Evolutionary conservation across 1,140 invertebrate species (phyloP), one percentile per base, ranked within the genome.

Genomic region (Drosophila truncata): DNA sequence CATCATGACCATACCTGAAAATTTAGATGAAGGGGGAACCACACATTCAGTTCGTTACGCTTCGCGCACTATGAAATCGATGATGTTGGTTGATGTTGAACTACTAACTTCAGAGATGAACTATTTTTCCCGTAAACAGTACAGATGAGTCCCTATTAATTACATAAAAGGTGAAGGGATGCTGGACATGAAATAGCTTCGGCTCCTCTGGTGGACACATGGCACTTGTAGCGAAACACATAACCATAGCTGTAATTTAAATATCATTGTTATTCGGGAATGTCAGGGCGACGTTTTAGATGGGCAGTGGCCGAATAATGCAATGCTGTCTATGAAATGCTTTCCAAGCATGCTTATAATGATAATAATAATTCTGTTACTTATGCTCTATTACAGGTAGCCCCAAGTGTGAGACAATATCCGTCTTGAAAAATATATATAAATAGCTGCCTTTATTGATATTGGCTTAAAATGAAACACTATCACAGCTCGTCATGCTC

Each of bases 401-500:
- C 13, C 41, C 13, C 27, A 60, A 11, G 20, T 9, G 13, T 37
- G 9, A 58, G n/a, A 18, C 52, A 54, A 20, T 18, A 5, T 46
- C 16, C 27, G 13, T 16, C 20, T 33, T 27, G 31, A 10, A 37
- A 55, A 33, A 33, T 55, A 49, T 47, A 46, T 54, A 50, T 58
- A 52, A 37, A 29, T 49, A 59, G 11, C 47, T 57, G 60, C 44
- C 41, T 82, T 73, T 73, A 78, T 71, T 77, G 46, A 50, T 72
- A 55, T 57, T 44, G 59, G 42, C 27, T 49, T 23, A 31, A 18
- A 58, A 49, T 52, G 39, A 33, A 50, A 16, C 39, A n/a, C 35
- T 59, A 49, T 80, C 58, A 87, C 47, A 87, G 66, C 62, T 87
- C 84, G 23, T 88, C 73, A 47, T 78, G 84, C 52, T 83, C 59